Percentiles rank a stretch among this genome's conserved stretches.
Evolutionary conservation across 2,113 vertebrate genomes (phyloP).

Genomic region (Peucedramus taeniatus): DNA sequence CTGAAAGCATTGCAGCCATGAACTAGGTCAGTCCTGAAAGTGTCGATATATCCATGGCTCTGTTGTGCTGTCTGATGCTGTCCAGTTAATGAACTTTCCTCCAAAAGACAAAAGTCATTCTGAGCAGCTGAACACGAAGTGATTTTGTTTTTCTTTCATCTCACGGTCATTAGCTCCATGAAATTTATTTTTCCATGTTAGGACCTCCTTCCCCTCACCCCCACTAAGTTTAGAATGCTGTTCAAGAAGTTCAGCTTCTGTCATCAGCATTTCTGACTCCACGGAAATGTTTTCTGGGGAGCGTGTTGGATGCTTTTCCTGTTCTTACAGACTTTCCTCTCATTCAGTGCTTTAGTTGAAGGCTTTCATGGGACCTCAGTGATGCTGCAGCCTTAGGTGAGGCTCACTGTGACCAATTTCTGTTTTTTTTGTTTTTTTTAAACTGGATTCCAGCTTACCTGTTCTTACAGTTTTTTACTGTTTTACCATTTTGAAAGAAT

Average conservation of each 20-base stretch:
- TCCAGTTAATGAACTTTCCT: background rate
- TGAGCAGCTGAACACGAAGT: background rate
- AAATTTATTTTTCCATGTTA: background rate
- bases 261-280: background rate
- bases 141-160: conserved; percentile 3
- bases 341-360: background rate
- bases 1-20: background rate
- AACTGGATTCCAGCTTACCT: background rate
- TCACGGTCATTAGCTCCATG: background rate
- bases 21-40: background rate
- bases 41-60: background rate
- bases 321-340: background rate
- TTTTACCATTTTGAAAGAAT: background rate
- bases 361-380: background rate
- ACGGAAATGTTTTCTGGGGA: background rate
- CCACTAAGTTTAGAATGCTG: background rate
- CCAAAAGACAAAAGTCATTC: background rate
- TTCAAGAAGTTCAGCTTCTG: background rate
- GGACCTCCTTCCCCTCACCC: background rate
- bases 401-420: background rate
- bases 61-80: background rate
- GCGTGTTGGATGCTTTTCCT: background rate
- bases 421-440: accelerated
- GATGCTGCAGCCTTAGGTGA: background rate
- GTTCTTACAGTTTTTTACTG: background rate